Conservation (phyloP, 2,113 vertebrate genomes). For the Colius striatus region DNA sequence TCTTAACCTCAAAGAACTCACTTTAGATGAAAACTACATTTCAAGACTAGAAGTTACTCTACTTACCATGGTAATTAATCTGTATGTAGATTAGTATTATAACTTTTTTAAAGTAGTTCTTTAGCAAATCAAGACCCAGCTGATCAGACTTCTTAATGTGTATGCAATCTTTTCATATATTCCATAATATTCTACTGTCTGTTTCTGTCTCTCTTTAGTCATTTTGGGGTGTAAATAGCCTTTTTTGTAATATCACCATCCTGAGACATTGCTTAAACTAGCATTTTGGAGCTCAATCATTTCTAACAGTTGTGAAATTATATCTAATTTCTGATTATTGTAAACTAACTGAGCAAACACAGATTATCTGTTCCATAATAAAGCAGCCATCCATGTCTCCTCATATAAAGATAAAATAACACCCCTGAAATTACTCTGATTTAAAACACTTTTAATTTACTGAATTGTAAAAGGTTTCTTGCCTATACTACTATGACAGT, state of each 20-base stretch:
- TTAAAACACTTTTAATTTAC: not conserved
- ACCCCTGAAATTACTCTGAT: not conserved
- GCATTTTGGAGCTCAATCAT: not conserved
- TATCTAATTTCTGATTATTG: too few relatives aligned
- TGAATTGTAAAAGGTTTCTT: not conserved
- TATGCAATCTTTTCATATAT: not conserved
- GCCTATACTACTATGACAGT: not conserved
- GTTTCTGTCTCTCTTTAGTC: not conserved
- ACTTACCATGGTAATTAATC: slow-evolving; percentile 5
- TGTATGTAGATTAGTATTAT: not conserved
- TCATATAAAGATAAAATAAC: not conserved
- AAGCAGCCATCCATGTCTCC: not conserved
- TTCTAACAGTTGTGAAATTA: too few relatives aligned
- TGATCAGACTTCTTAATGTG: not conserved
- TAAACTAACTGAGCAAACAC: not conserved
- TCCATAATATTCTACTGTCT: not conserved
- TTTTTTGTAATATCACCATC: not conserved
- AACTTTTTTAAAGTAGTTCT: not conserved
- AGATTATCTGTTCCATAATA: not conserved
- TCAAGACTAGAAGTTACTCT: slow-evolving; percentile 80
- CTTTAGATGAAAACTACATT: slow-evolving; percentile 84
- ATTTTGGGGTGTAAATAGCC: not conserved
- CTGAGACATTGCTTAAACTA: not conserved
- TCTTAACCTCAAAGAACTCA: slow-evolving; percentile 84
- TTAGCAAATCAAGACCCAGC: not conserved